Evolutionary conservation across 2,888 invertebrate species (phyloP).

Genomic region (Ferrisia virgata): DNA sequence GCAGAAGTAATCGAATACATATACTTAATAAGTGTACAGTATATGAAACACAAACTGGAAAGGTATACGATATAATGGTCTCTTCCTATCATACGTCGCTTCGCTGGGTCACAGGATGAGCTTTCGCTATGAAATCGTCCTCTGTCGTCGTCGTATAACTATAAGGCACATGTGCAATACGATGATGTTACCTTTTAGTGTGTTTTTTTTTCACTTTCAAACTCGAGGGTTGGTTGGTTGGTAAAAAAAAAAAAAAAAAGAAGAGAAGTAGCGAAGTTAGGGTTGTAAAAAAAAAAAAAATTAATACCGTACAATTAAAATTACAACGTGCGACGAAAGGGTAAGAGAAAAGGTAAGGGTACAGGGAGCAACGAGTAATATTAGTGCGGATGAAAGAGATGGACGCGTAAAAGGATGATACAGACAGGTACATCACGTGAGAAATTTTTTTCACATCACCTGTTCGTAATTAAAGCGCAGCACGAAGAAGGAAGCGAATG

Average conservation of each 20-base stretch:
- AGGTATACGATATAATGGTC: too few species aligned
- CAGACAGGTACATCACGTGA: constrained; percentile 41
- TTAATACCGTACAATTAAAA: constrained; percentile 10
- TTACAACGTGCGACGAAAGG: neutral
- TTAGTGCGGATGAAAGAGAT: neutral
- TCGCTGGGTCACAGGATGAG: neutral
- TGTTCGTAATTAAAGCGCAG: constrained; percentile 26
- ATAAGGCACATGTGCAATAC: constrained; percentile 6
- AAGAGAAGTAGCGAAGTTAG: neutral
- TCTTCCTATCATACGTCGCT: too few species aligned
- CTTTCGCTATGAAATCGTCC: too few species aligned
- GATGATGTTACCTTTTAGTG: neutral
- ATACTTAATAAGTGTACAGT: too few species aligned
- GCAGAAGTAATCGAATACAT: neutral
- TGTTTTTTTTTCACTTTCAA: neutral
- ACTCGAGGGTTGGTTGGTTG: neutral
- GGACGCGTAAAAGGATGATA: constrained; percentile 33
- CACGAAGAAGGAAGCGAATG: constrained; percentile 13
- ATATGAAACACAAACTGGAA: too few species aligned
- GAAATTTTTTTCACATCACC: constrained; percentile 30
- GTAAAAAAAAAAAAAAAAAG: neutral
- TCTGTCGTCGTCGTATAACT: too few species aligned
- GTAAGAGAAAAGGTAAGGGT: too few species aligned
- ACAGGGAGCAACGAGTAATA: too few species aligned
- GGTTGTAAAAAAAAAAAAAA: neutral